phyloP scores from a whole-genome alignment of 2,113 vertebrate genomes.

The Pachycephala philippinensis region DNA sequence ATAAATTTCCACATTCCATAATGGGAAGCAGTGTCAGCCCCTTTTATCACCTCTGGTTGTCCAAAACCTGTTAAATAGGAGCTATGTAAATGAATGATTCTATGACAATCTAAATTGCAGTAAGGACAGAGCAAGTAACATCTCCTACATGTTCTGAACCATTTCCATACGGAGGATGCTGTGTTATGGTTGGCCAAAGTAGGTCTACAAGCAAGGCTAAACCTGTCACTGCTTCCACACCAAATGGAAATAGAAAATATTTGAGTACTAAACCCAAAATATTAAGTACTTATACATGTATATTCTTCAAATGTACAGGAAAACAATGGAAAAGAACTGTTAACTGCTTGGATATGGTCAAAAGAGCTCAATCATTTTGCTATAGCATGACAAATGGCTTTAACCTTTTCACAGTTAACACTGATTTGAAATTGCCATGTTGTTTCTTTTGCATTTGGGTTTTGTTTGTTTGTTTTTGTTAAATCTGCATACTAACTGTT shows the following conservation, averaged over 20 bases:
- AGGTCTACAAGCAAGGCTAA: not conserved
- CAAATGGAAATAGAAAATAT: not conserved
- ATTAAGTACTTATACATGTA: not conserved
- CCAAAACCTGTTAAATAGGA: not conserved
- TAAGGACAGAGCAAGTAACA: not conserved
- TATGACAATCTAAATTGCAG: not conserved
- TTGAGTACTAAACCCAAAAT: not conserved
- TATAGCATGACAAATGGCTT: not conserved
- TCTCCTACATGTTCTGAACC: not conserved
- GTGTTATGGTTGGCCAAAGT: not conserved
- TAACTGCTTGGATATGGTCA: not conserved
- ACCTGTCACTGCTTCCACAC: not conserved
- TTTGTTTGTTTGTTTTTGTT: not conserved
- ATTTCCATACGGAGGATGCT: not conserved
- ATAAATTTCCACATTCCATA: not conserved
- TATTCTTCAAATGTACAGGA: not conserved
- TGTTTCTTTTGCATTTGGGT: not conserved
- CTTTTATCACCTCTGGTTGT: not conserved
- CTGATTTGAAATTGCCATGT: not conserved
- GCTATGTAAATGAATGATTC: not conserved
- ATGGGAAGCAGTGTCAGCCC: not conserved
- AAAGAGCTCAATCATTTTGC: not conserved
- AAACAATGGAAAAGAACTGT: not conserved
- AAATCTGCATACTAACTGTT: not conserved
- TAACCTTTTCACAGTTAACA: not conserved